phyloP scores from a whole-genome alignment of 2,797 vertebrate genomes.

The Bradypodion pumilum region DNA sequence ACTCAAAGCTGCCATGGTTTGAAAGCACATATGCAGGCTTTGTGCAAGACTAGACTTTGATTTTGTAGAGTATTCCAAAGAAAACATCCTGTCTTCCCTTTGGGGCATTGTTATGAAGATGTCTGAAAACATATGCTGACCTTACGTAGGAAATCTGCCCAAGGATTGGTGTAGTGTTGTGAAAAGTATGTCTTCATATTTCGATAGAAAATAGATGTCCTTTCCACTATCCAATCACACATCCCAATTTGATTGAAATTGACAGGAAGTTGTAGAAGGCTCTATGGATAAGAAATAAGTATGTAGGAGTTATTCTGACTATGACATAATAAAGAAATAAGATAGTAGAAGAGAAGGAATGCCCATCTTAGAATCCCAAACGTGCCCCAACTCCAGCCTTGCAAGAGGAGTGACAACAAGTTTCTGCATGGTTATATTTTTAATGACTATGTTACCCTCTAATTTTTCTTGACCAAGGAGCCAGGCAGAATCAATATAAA shows the following conservation, averaged over 20 bases:
- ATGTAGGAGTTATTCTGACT: too few species aligned
- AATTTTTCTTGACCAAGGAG: not conserved
- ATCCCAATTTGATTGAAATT: too few species aligned
- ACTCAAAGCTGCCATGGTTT: not conserved
- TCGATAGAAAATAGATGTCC: too few species aligned
- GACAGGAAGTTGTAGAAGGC: too few species aligned
- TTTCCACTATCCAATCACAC: too few species aligned
- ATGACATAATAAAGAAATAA: too few species aligned
- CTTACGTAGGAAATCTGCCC: not conserved
- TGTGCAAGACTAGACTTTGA: not conserved
- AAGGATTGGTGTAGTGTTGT: not conserved
- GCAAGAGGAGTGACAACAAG: not conserved
- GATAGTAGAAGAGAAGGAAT: too few species aligned
- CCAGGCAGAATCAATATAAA: not conserved
- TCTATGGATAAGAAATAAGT: too few species aligned
- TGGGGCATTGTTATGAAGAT: not conserved
- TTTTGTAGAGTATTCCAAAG: not conserved
- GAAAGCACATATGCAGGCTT: not conserved
- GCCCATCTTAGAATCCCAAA: too few species aligned
- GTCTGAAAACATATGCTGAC: not conserved
- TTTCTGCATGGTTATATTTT: not conserved
- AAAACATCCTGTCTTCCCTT: not conserved
- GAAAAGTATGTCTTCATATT: not conserved
- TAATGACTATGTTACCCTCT: not conserved
- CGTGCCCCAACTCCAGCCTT: not conserved